phyloP scores from a whole-genome alignment of 2,113 vertebrate species.

The Addax nasomaculatus region DNA sequence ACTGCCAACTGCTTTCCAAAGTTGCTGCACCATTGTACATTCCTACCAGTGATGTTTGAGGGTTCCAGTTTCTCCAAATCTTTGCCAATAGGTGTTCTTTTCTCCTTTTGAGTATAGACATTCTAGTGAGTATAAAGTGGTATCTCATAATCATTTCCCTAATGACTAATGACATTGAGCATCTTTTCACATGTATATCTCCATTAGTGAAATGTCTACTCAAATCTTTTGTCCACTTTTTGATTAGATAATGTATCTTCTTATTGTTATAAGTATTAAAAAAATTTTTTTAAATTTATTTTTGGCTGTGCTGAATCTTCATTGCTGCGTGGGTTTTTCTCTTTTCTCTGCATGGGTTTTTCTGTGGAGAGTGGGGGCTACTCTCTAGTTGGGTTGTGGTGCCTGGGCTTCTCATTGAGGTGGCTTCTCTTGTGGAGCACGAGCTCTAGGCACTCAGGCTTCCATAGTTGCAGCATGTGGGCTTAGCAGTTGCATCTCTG shows the following conservation, averaged over 20 bases:
- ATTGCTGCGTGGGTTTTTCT: neutral
- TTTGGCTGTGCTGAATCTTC: neutral
- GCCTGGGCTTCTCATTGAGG: neutral
- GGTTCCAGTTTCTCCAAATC: neutral
- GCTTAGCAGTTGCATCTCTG: neutral
- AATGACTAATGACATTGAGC: neutral
- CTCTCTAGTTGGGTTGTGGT: neutral
- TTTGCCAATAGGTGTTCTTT: neutral
- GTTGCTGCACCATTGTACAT: neutral
- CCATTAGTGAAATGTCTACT: neutral
- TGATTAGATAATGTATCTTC: neutral
- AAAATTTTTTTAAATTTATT: fast-evolving
- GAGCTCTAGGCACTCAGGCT: neutral
- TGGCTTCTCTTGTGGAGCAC: neutral
- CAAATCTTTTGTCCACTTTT: neutral
- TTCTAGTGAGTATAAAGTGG: neutral
- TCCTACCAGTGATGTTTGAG: neutral
- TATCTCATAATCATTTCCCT: neutral
- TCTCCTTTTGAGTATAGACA: neutral
- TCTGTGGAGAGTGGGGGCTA: neutral
- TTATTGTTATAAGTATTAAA: neutral
- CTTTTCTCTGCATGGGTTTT: neutral
- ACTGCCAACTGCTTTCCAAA: neutral
- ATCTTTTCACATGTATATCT: neutral
- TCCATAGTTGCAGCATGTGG: neutral